A percentile compares a stretch with the other conserved stretches of the same genome.
phyloP scores from a whole-genome alignment of 2,888 invertebrate species.

The Rhamnusium bicolor region DNA sequence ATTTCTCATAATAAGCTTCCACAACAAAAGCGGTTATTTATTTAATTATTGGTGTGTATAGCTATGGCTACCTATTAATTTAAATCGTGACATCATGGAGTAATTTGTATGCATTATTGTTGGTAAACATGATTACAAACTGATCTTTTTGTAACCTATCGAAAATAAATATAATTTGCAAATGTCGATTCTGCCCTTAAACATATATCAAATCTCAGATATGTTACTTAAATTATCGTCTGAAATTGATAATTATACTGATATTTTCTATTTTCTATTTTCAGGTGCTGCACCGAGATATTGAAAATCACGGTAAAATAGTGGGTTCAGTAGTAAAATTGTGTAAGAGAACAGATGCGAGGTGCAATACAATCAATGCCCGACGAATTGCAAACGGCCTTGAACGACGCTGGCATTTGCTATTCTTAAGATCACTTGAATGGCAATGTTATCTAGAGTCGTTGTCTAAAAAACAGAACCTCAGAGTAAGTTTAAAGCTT shows the following conservation, averaged over 20 bases:
- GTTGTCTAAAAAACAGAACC: conserved; percentile 80
- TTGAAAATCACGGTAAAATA: conserved; percentile 91
- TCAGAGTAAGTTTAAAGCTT: conserved; percentile 72
- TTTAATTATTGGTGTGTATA: not conserved
- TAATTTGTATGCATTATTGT: not conserved
- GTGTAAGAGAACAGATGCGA: conserved; percentile 74
- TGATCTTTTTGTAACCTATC: too few species aligned
- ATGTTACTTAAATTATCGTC: too few species aligned
- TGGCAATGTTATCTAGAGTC: conserved; percentile 94
- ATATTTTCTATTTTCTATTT: conserved; percentile 65
- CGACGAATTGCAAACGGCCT: conserved; percentile 78
- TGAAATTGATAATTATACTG: too few species aligned
- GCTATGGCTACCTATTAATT: not conserved
- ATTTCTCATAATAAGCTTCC: conserved; percentile 2
- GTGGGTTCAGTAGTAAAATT: conserved; percentile 85
- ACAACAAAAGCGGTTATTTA: conserved; percentile 1
- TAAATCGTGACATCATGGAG: not conserved
- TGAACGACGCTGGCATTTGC: conserved; percentile 91
- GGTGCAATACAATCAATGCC: conserved; percentile 65
- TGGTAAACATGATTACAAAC: not conserved
- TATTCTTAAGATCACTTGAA: conserved; percentile 91
- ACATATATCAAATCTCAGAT: too few species aligned
- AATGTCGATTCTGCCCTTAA: too few species aligned
- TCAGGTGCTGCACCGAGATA: conserved; percentile 93
- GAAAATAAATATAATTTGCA: too few species aligned